Base-by-base conservation (phyloP, 2,888 invertebrate genomes). In the Ectemnius continuus region DNA sequence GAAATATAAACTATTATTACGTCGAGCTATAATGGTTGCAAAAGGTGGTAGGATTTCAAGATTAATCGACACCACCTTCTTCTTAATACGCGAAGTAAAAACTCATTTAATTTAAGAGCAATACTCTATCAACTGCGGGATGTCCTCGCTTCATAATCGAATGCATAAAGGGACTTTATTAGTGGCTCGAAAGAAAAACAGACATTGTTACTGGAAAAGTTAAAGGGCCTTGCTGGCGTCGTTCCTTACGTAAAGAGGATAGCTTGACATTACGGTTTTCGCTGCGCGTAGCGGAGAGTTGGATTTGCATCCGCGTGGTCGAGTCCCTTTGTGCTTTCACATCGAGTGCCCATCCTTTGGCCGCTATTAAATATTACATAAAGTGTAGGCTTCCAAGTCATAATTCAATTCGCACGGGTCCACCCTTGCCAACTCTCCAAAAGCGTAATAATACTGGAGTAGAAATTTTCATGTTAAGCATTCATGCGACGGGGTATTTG, bases 81-180 rank as follows among this genome's bases (percentile, higher is more conserved):
- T 11, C 36, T 36, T 11, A 0, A 36, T 36, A 5, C 36, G 36
- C 16, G 2, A 16, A 16, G 6, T 16, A 16, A 52, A 16, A 52
- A 52, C 13, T 16, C 16, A 52, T 14, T 52, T 52, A 52, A 52
- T 52, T 52, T 5, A 6, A 52, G 14, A 16, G 5, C n/a, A 52
- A 52, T 52, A 16, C 16, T 36, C 36, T 14, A 52, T 6, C n/a
- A 52, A 11, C 16, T 5, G 16, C n/a, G n/a, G 52, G 8, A 16
- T 4, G 52, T 16, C 16, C 16, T 5, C 4, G 16, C 16, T 52
- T 23, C 52, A 16, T 52, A 52, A 52, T 52, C 52, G n/a, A 16
- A 52, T 52, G 52, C 52, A 16, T 52, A 52, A 52, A 52, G 16
- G 52, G 52, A 52, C 52, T 52, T 52, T 52, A 52, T 6, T 6